phyloP scores from a whole-genome alignment of 2,113 vertebrate genomes.

The Sebastes schlegelii region DNA sequence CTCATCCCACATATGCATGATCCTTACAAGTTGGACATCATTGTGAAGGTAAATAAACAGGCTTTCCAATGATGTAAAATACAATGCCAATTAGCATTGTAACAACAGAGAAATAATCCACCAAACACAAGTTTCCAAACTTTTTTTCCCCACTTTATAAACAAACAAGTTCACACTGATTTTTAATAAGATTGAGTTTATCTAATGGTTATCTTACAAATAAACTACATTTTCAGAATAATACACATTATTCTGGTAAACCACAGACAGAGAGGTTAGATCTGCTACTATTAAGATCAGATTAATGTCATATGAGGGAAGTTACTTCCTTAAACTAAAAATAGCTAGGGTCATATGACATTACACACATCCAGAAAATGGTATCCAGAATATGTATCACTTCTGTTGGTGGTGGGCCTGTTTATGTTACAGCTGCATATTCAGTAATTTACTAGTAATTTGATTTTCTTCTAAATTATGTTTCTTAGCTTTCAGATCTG shows the following conservation, averaged over 20 bases:
- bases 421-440: background rate
- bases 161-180: background rate
- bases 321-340: slow-evolving; percentile 51
- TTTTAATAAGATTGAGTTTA: background rate
- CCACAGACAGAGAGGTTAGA: background rate
- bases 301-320: background rate
- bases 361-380: background rate
- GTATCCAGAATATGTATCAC: background rate
- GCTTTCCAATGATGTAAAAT: too few species aligned
- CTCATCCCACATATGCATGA: too few species aligned
- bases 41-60: too few species aligned
- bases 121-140: too few species aligned
- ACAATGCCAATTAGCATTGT: too few species aligned
- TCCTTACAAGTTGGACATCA: too few species aligned
- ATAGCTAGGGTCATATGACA: slow-evolving; percentile 50
- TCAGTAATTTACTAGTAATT: background rate
- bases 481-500: too few species aligned
- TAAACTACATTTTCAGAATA: background rate
- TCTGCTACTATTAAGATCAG: background rate
- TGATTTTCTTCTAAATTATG: background rate
- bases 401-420: too few species aligned
- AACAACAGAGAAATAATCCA: too few species aligned
- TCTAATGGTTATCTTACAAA: background rate
- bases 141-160: background rate
- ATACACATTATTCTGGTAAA: background rate